These are phyloP conservation scores for Acanthosepion esculentum DNA, from an alignment of 2,888 invertebrate genomes.

Conservation along the genomic window DNA sequence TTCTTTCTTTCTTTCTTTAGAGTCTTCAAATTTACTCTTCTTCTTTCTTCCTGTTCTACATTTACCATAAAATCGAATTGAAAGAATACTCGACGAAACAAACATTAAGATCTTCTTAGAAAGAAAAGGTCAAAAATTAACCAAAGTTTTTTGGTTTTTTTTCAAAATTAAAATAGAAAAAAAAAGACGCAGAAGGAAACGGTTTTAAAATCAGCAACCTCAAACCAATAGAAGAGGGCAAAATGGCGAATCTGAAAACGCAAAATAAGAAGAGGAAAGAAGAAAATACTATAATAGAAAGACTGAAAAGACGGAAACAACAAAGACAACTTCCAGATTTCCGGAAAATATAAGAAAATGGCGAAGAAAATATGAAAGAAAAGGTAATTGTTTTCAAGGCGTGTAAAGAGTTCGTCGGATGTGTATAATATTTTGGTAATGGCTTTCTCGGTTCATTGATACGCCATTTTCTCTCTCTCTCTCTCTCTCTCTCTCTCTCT, in stretches of 20 bases:
- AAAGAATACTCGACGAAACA: too few relatives aligned
- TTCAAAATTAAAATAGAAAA: background rate
- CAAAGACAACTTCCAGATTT: background rate
- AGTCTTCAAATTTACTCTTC: too few relatives aligned
- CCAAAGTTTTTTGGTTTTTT: too few relatives aligned
- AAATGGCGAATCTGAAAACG: background rate
- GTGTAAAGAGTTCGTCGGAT: background rate
- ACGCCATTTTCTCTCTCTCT: background rate
- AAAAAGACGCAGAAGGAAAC: background rate
- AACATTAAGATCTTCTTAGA: background rate
- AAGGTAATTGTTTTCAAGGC: background rate
- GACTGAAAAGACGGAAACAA: background rate
- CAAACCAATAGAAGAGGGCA: background rate
- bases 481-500: too few relatives aligned
- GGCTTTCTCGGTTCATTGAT: too few relatives aligned
- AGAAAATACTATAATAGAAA: background rate
- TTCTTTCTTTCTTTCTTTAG: too few relatives aligned
- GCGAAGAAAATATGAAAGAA: background rate
- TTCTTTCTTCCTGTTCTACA: too few relatives aligned
- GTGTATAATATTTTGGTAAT: background rate
- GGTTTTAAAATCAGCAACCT: background rate
- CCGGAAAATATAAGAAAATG: background rate
- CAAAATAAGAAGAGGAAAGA: background rate
- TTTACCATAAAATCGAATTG: too few relatives aligned
- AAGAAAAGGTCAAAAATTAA: background rate